Conservation (phyloP, 2,888 invertebrate species). For the Pandemis heparana region DNA sequence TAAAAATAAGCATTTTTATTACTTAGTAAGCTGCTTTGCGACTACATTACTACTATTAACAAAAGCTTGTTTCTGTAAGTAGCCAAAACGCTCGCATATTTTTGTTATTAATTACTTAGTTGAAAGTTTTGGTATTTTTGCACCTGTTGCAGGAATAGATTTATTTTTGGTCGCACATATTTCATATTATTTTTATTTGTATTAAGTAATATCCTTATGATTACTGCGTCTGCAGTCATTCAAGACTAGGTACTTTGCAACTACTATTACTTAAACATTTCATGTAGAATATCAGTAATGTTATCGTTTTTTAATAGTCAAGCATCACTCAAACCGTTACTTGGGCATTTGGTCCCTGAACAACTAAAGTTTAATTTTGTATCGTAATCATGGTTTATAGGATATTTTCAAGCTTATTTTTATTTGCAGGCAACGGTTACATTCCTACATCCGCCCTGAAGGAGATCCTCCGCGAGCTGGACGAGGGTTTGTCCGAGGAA, state of each 20-base stretch:
- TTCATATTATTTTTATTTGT: no score
- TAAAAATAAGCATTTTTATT: background rate
- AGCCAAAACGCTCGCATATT: background rate
- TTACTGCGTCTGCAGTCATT: no score
- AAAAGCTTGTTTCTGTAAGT: background rate
- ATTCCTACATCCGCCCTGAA: slow-evolving; percentile 96
- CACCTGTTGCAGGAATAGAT: no score
- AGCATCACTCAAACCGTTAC: no score
- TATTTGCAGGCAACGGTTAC: slow-evolving; percentile 91
- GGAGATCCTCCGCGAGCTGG: slow-evolving; percentile 97
- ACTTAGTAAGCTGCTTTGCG: background rate
- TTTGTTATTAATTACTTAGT: background rate
- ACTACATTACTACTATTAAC: background rate
- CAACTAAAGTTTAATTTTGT: background rate
- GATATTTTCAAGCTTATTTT: background rate
- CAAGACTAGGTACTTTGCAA: no score
- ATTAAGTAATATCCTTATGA: no score
- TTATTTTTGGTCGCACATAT: no score
- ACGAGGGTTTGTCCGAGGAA: slow-evolving; percentile 97
- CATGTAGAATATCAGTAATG: no score
- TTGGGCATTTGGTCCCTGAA: no score
- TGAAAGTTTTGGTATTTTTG: no score
- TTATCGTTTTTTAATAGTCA: no score
- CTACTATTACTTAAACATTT: no score
- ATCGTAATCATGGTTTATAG: background rate